These are phyloP conservation scores for Triops cancriformis DNA, from an alignment of 1,140 invertebrate species.

Conservation along the genomic window DNA sequence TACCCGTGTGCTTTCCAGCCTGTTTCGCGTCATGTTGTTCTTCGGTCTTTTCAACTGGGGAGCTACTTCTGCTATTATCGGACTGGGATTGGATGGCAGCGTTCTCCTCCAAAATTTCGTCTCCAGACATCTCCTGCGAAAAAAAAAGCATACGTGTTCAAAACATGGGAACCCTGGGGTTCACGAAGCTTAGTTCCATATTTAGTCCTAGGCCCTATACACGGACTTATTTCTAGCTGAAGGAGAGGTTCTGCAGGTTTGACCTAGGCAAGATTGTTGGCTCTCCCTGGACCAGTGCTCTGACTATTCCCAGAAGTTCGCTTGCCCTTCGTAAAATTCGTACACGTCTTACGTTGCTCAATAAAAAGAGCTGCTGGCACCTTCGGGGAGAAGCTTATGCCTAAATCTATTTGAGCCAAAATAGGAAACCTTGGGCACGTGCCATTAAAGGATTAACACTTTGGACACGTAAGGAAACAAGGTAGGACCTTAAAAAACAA, in stretches of 20 bases:
- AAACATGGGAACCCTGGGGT: neutral
- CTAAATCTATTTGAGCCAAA: neutral
- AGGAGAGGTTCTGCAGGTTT: neutral
- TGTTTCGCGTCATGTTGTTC: neutral
- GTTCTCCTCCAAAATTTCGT: neutral
- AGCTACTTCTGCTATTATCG: neutral
- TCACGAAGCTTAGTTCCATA: slow-evolving; percentile 2
- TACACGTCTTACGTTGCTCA: neutral
- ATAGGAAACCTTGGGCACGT: slow-evolving; percentile 8
- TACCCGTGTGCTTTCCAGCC: neutral
- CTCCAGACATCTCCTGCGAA: neutral
- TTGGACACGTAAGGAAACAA: neutral
- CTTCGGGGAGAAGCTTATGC: neutral
- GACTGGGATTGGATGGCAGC: neutral
- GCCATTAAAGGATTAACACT: neutral
- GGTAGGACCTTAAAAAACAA: too few species aligned
- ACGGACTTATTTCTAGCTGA: slow-evolving; percentile 8
- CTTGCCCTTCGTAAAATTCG: neutral
- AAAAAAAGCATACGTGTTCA: neutral
- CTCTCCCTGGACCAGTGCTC: neutral
- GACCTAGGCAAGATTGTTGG: neutral
- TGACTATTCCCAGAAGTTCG: neutral
- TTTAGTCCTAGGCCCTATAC: neutral
- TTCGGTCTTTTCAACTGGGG: neutral
- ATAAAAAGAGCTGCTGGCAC: slow-evolving; percentile 9